phyloP scores from a whole-genome alignment of 2,797 vertebrate species.

The Tolypeutes matacus region DNA sequence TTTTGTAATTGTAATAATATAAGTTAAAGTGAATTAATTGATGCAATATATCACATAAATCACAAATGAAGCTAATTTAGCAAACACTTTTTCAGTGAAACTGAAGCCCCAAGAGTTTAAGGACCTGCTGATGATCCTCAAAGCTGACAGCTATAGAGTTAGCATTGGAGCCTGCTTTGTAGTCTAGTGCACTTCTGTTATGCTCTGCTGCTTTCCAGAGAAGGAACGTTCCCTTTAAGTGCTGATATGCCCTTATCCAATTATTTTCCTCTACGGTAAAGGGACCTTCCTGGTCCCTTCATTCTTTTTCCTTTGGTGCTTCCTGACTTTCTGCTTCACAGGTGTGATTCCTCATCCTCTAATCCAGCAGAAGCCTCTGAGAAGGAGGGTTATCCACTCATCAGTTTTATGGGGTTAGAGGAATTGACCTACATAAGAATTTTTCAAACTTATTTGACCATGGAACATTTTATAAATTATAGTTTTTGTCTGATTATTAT shows the following conservation, averaged over 20 bases:
- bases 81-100: background rate
- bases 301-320: background rate
- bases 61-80: slow-evolving; percentile 25
- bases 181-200: background rate
- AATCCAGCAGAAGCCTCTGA: background rate
- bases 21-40: slow-evolving; percentile 15
- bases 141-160: background rate
- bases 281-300: background rate
- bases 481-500: background rate
- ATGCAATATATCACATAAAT: background rate
- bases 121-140: background rate
- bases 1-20: background rate
- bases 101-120: background rate
- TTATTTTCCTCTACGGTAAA: background rate
- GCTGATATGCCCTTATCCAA: background rate
- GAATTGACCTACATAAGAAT: background rate
- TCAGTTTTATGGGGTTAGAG: background rate
- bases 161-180: background rate
- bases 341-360: background rate
- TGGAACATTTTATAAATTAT: background rate
- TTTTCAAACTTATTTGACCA: background rate
- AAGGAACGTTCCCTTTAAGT: background rate
- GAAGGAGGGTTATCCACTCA: background rate
- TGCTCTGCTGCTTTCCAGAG: background rate
- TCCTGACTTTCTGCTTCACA: background rate